Base-by-base conservation (phyloP, 2,113 vertebrate species). In the Xenopus borealis region DNA sequence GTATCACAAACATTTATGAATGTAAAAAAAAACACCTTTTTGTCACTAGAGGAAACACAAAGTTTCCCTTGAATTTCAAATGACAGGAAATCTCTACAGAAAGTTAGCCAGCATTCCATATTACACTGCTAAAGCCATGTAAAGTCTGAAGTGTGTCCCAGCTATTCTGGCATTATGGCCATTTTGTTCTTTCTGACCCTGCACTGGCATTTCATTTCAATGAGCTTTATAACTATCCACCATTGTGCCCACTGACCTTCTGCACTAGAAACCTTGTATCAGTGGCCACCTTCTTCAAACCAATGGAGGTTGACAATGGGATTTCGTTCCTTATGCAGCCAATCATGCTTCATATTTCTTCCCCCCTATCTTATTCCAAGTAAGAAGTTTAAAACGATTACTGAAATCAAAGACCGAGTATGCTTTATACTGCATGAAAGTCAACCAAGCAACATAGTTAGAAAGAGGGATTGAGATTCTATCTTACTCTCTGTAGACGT, bases 401-500 rank as follows among this genome's bases (percentile, higher is more conserved):
- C 27, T n/a, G n/a, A 76, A 70, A 77, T 76, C 66, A 77, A 77
- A 77, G 74, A 77, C 66, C 14, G 50, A 46, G 66, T 33, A 50
- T 64, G 33, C 69, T 46, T 57, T 64, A 69, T 64, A 30, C 59
- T 30, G 67, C 30, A 30, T 75, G 61, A 77, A 84, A 86, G 74
- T 82, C 78, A 50, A 81, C 50, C 20, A 58, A 16, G 40, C 30
- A 40, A 79, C 80, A 0, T 78, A 81, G 68, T 76, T 80, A 81
- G 50, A 81, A 80, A 72, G 80, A 64, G 44, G 27, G 53, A 69
- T 69, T 59, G 75, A 53, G 82, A 83, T 81, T 75, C 82, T 78
- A 78, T 85, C 84, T 78, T 67, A 74, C 79, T 69, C 78, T 84
- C 82, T 78, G 72, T 4, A 79, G 78, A 69, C 20, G 9, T 83